These are phyloP conservation scores for Saccopteryx leptura DNA, from an alignment of 2,113 vertebrate genomes.

Conservation along the genomic window DNA sequence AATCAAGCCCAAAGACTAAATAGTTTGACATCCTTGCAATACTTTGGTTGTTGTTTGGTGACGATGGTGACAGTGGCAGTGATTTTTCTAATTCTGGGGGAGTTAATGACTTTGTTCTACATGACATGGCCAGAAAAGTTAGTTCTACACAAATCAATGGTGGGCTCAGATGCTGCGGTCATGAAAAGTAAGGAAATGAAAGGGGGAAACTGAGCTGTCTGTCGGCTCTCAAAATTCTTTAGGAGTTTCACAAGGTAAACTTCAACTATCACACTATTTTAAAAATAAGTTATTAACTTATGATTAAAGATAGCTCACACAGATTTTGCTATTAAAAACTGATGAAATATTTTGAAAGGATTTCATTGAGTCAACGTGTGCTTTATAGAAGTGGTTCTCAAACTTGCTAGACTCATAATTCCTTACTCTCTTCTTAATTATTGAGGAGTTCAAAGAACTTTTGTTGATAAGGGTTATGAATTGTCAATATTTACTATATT, in stretches of 20 bases:
- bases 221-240: neutral
- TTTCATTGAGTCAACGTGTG: neutral
- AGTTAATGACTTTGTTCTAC: neutral
- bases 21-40: neutral
- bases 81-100: neutral
- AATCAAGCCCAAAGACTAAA: neutral
- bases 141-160: fast-evolving
- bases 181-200: neutral
- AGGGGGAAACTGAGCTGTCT: neutral
- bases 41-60: neutral
- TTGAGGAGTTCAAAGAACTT: neutral
- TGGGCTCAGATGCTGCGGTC: fast-evolving
- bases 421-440: neutral
- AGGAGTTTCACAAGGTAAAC: conserved; percentile 11
- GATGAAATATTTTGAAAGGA: neutral
- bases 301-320: neutral
- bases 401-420: neutral
- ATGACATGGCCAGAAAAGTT: fast-evolving
- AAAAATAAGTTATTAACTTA: conserved; percentile 18
- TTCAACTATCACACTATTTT: neutral
- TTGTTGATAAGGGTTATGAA: neutral
- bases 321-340: neutral
- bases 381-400: neutral
- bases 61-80: fast-evolving
- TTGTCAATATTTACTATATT: neutral